Percentiles rank a stretch among this genome's conserved stretches.
phyloP scores from a whole-genome alignment of 2,113 vertebrate genomes.

The Neomonachus schauinslandi region DNA sequence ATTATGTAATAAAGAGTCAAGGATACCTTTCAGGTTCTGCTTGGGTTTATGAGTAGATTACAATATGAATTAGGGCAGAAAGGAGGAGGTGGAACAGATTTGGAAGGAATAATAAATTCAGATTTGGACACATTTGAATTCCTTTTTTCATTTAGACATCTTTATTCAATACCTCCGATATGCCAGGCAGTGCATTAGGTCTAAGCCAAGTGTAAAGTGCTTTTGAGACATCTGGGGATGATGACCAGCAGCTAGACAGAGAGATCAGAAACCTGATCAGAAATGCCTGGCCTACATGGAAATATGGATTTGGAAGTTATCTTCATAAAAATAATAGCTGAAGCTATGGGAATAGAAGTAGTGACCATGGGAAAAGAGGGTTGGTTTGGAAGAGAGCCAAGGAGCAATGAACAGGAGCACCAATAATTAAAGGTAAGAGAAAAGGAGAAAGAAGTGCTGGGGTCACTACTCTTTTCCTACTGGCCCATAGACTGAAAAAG shows the following conservation, averaged over 20 bases:
- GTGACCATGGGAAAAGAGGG: neutral
- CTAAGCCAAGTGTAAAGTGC: neutral
- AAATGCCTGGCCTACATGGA: neutral
- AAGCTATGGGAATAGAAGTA: neutral
- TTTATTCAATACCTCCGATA: neutral
- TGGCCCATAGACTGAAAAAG: neutral
- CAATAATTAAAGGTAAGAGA: slow-evolving; percentile 20
- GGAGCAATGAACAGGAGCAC: neutral
- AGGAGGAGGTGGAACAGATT: neutral
- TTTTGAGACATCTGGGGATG: neutral
- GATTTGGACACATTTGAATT: neutral
- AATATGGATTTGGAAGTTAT: neutral
- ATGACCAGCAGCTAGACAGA: neutral
- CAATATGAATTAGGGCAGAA: neutral
- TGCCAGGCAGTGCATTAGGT: neutral
- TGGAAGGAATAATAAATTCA: slow-evolving; percentile 35
- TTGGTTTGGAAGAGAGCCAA: neutral
- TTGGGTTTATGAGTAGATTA: slow-evolving; percentile 24
- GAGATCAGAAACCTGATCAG: neutral
- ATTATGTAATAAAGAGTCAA: neutral
- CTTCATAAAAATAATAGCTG: neutral
- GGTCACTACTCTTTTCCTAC: neutral
- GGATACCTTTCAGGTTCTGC: slow-evolving; percentile 1
- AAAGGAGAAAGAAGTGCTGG: neutral
- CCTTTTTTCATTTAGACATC: slow-evolving; percentile 2